phyloP scores from a whole-genome alignment of 2,113 vertebrate species.

The Pogona vitticeps region DNA sequence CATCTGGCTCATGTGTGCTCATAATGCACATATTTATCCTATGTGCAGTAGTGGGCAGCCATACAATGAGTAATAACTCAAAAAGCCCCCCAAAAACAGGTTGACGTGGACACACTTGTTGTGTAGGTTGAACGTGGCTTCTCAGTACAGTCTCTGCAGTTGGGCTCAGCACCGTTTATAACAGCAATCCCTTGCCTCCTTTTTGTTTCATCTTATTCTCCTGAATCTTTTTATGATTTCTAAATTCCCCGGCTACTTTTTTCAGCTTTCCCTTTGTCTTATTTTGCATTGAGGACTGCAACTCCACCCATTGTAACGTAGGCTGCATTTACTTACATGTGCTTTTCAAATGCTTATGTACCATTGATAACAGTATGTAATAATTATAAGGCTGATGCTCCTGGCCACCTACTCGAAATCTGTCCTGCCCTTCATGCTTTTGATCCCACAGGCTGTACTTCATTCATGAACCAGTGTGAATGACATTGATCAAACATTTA shows the following conservation, averaged over 20 bases:
- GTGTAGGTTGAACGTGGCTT: not conserved
- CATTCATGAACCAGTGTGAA: conserved; percentile 26
- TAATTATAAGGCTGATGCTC: conserved; percentile 1
- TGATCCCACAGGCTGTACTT: not conserved
- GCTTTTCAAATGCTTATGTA: not conserved
- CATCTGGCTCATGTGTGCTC: no score
- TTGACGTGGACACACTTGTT: not conserved
- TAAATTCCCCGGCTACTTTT: not conserved
- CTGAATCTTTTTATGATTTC: not conserved
- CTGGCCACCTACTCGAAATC: conserved; percentile 28
- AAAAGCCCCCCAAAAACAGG: no score
- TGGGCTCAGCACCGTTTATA: not conserved
- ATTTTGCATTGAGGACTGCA: not conserved
- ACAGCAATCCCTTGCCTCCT: not conserved
- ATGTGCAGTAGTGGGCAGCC: no score
- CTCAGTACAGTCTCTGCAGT: not conserved
- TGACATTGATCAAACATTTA: not conserved
- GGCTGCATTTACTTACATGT: not conserved
- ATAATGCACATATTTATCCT: no score
- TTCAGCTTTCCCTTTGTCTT: not conserved
- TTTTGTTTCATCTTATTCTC: not conserved
- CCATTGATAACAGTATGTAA: not conserved
- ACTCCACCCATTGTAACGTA: not conserved
- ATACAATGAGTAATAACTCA: not conserved
- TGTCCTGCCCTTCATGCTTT: not conserved